A percentile compares a stretch with the other conserved stretches of the same genome.
Evolutionary conservation across 2,888 invertebrate species (phyloP).

Genomic region (Tromatobia lineatoria): DNA sequence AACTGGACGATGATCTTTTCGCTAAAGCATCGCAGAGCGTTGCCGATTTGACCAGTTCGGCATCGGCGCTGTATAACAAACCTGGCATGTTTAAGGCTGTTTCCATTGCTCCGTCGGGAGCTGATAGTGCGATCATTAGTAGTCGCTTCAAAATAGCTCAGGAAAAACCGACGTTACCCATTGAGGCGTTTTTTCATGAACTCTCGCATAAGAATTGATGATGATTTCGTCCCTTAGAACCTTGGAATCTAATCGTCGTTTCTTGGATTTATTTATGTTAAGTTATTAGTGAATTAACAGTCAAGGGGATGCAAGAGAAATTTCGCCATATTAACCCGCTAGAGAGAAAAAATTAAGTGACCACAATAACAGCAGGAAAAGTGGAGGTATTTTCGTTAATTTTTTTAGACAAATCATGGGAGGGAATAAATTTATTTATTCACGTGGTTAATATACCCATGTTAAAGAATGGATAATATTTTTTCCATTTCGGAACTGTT

Average conservation of each 20-base stretch:
- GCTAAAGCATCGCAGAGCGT: slow-evolving; percentile 88
- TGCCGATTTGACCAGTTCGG: slow-evolving; percentile 91
- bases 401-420: too few species aligned
- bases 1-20: slow-evolving; percentile 81
- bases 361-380: too few species aligned
- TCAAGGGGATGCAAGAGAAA: too few species aligned
- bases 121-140: slow-evolving; percentile 83
- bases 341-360: neutral
- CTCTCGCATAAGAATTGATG: slow-evolving; percentile 88
- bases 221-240: too few species aligned
- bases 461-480: too few species aligned
- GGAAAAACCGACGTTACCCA: slow-evolving; percentile 92
- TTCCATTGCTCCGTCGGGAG: slow-evolving; percentile 85
- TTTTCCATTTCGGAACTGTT: too few species aligned
- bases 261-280: neutral
- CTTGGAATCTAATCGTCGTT: neutral
- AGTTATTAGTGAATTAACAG: neutral
- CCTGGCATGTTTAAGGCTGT: slow-evolving; percentile 91
- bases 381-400: too few species aligned
- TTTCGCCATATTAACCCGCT: neutral
- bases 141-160: slow-evolving; percentile 91
- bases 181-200: slow-evolving; percentile 93
- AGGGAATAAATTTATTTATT: too few species aligned
- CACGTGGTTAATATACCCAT: too few species aligned
- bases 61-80: slow-evolving; percentile 91